Evolutionary conservation across 1,140 invertebrate species (phyloP).

Genomic region (Anagrus nilaparvatae): DNA sequence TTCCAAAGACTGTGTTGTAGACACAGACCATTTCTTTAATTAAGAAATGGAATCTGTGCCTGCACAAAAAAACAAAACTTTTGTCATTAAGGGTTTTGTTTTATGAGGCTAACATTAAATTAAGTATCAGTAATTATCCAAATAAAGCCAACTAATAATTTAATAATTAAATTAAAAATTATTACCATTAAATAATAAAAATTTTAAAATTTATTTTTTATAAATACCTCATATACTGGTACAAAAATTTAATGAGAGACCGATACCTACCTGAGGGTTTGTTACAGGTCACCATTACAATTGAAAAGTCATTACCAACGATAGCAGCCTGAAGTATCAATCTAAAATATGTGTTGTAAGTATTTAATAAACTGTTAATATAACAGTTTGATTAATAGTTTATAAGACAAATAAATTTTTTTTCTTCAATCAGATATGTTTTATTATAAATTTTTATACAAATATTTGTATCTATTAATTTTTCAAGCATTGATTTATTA

Average conservation of each 20-base stretch:
- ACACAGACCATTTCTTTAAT: conserved; percentile 46
- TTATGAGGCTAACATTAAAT: conserved; percentile 11
- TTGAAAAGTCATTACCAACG: conserved; percentile 35
- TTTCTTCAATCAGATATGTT: too few relatives aligned
- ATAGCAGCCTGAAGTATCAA: conserved; percentile 35
- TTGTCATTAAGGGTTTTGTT: conserved; percentile 22
- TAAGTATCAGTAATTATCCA: conserved; percentile 3
- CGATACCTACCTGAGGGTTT: conserved; percentile 56
- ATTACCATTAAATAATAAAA: background rate
- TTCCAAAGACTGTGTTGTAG: conserved; percentile 40
- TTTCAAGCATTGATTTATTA: too few relatives aligned
- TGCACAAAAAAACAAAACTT: conserved; percentile 39
- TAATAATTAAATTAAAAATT: background rate
- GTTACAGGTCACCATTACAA: conserved; percentile 50
- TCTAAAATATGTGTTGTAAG: conserved; percentile 37
- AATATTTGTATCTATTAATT: too few relatives aligned
- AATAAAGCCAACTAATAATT: background rate
- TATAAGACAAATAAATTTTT: too few relatives aligned
- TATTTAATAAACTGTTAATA: too few relatives aligned
- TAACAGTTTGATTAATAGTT: too few relatives aligned
- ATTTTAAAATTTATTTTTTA: conserved; percentile 11
- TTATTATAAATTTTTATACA: too few relatives aligned
- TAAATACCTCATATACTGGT: conserved; percentile 13
- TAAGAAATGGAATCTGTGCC: conserved; percentile 48
- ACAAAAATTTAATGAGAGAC: conserved; percentile 34